phyloP scores from a whole-genome alignment of 1,140 invertebrate genomes.

The Drosophila auraria region DNA sequence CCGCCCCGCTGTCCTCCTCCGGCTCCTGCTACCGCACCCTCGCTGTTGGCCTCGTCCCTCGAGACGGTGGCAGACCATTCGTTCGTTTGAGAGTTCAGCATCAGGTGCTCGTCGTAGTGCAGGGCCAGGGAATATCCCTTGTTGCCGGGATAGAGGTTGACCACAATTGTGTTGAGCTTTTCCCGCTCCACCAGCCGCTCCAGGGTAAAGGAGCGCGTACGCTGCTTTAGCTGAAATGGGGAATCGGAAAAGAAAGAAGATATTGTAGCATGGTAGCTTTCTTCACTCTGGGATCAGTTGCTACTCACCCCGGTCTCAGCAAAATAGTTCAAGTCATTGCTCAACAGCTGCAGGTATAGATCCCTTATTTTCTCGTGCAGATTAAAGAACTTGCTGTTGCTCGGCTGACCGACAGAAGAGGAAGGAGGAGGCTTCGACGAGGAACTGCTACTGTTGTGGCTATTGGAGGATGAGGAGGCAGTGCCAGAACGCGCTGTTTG shows the following conservation, averaged over 20 bases:
- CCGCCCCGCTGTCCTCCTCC: slow-evolving; percentile 39
- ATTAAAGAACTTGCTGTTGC: slow-evolving; percentile 85
- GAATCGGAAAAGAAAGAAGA: background rate
- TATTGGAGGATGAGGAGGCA: slow-evolving; percentile 33
- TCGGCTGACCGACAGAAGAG: slow-evolving; percentile 31
- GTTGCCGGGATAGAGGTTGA: slow-evolving; percentile 96
- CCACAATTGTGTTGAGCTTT: slow-evolving; percentile 93
- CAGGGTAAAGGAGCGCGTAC: slow-evolving; percentile 89
- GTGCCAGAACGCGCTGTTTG: slow-evolving; percentile 46
- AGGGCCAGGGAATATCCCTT: slow-evolving; percentile 95
- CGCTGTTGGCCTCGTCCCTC: slow-evolving; percentile 26
- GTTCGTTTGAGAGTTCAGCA: slow-evolving; percentile 67
- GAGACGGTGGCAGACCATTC: slow-evolving; percentile 49
- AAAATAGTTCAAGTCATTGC: slow-evolving; percentile 77
- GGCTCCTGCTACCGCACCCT: slow-evolving; percentile 11
- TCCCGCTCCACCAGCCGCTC: slow-evolving; percentile 94
- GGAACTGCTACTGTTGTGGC: slow-evolving; percentile 13
- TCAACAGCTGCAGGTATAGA: slow-evolving; percentile 85
- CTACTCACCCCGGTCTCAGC: slow-evolving; percentile 79
- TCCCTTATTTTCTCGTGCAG: slow-evolving; percentile 88
- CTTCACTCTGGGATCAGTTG: too few species aligned
- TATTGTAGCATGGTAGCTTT: background rate
- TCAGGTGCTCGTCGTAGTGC: slow-evolving; percentile 86
- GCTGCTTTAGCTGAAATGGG: slow-evolving; percentile 73
- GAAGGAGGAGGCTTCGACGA: slow-evolving; percentile 16